Base-by-base conservation (phyloP, 2,113 vertebrate species). In the Pholis gunnellus region DNA sequence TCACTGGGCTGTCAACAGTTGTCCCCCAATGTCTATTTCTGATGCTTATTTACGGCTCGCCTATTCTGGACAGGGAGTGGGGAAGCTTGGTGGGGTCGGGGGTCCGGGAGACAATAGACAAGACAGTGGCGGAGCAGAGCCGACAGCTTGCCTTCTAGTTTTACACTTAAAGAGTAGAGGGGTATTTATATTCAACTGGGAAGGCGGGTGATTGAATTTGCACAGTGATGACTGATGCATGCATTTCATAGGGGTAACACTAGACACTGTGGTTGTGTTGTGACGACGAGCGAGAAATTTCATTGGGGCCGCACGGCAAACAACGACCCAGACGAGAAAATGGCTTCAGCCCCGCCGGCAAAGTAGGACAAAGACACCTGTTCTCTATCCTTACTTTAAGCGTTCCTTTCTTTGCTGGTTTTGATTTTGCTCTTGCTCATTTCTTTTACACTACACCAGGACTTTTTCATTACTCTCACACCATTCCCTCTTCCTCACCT, bases 1-100 rank as follows among this genome's bases (percentile, higher is more conserved):
- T 97, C 96, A 95, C 94, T 20, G 86, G 85, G 88, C 95, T 94
- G 95, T 96, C 97, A 96, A 96, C 97, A 98, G 97, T 96, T 97
- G 97, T 96, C 96, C 95, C 87, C 90, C 91, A 85, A 94, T 87
- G 79, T 96, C 97, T 97, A 97, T 97, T 97, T 96, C 94, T 95
- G 96, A 95, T 94, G 92, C 95, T 95, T 92, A 94, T 96, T 93
- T 95, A 95, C 86, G 93, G 94, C 91, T 87, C 66, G 91, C 95
- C 94, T 95, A 94, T 96, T 96, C 95, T 89, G 90, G 94, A 94
- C 90, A 59, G 77, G 75, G 84, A 82, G 85, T 63, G 65, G 84
- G 79, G 86, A 85, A 67, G 83, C 72, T 74, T 71, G 13, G 22
- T 1, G 56, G 54, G 42, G 36, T 18, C 1, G 9, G 44, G 56